phyloP scores from a whole-genome alignment of 1,140 invertebrate species.

The Coptotermes formosanus region DNA sequence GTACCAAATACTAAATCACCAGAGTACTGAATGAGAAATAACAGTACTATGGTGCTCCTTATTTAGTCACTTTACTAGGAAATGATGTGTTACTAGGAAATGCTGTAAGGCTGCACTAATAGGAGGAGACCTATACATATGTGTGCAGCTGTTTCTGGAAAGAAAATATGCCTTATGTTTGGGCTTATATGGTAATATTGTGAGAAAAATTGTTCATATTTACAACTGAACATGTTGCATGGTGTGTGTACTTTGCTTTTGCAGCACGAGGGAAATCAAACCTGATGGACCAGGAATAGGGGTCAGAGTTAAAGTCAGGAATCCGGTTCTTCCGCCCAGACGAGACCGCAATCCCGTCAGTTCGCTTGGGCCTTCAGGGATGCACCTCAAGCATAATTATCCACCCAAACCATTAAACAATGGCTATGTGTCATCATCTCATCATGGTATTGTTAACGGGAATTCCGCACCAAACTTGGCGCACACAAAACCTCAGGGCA shows the following conservation, averaged over 20 bases:
- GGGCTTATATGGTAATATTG: too few relatives aligned
- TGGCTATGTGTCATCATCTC: constrained; percentile 35
- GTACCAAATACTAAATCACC: too few relatives aligned
- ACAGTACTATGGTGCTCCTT: too few relatives aligned
- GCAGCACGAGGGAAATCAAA: constrained; percentile 87
- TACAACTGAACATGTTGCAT: too few relatives aligned
- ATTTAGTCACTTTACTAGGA: too few relatives aligned
- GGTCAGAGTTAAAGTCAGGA: constrained; percentile 65
- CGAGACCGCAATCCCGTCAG: constrained; percentile 40
- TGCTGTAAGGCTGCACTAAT: too few relatives aligned
- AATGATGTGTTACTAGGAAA: too few relatives aligned
- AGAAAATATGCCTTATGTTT: too few relatives aligned
- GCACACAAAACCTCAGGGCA: constrained; percentile 37
- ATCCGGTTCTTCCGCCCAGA: constrained; percentile 26
- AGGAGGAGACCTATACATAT: too few relatives aligned
- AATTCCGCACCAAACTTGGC: constrained; percentile 13
- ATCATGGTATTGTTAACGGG: neutral
- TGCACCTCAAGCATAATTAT: constrained; percentile 31
- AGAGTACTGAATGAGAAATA: too few relatives aligned
- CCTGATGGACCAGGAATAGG: constrained; percentile 83
- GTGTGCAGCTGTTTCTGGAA: too few relatives aligned
- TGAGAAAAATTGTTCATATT: too few relatives aligned
- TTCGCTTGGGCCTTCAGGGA: constrained; percentile 33
- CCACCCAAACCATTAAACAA: constrained; percentile 41
- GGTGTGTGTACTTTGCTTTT: constrained; percentile 40